These are phyloP conservation scores for Sipha maydis DNA, from an alignment of 2,888 invertebrate genomes.

Conservation along the genomic window DNA sequence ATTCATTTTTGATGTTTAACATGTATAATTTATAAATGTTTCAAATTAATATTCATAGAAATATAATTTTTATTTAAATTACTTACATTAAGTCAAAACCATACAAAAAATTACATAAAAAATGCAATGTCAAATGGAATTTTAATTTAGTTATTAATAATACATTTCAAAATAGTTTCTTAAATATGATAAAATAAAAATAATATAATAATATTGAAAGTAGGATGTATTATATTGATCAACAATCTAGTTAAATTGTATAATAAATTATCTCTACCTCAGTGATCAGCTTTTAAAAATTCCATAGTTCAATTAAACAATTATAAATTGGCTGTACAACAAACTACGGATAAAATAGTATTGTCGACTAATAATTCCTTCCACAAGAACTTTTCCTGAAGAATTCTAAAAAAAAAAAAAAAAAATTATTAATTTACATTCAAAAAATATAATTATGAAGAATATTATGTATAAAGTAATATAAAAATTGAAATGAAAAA, in stretches of 20 bases:
- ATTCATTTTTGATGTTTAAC: too few relatives aligned
- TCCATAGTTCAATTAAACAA: neutral
- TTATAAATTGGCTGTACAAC: conserved; percentile 84
- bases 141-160: neutral
- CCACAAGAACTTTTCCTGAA: conserved; percentile 89
- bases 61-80: too few relatives aligned
- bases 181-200: neutral
- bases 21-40: too few relatives aligned
- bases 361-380: conserved; percentile 93
- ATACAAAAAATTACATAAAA: neutral
- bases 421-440: neutral
- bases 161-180: neutral
- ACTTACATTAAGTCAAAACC: neutral
- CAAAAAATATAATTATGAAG: neutral
- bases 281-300: neutral
- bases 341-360: conserved; percentile 93
- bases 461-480: too few relatives aligned
- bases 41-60: too few relatives aligned
- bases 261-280: neutral
- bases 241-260: neutral
- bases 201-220: neutral
- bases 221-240: neutral
- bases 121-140: neutral
- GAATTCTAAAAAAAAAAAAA: conserved; percentile 76
- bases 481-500: neutral